Evolutionary conservation across 1,140 invertebrate species (phyloP), one percentile per base, ranked within the genome.

Genomic region (Mercenaria mercenaria): DNA sequence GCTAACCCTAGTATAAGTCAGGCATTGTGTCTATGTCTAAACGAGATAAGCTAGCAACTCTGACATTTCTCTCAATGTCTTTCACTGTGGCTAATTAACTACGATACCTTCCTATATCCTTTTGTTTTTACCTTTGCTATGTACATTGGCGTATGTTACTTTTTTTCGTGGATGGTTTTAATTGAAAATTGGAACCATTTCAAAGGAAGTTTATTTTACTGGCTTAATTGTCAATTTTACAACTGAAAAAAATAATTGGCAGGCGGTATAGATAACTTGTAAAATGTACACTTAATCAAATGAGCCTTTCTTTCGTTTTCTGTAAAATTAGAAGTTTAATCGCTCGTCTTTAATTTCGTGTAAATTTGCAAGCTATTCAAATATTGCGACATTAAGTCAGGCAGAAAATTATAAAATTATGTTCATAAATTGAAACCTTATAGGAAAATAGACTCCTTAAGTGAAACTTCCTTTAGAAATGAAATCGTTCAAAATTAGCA

Each of bases 381-480:
- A 39, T 72, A 34, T 6, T 20, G 26, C 23, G 26, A 72, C 34
- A 6, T 41, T 23, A 72, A 72, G 39, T 72, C 67, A 72, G 18
- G 67, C 67, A 39, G 32, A 72, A 72, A 72, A 72, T 72, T 13
- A 72, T 13, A 41, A 72, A 72, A 72, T 72, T 72, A 26, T 13
- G 67, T 72, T 72, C 67, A 72, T 72, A 72, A 72, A 72, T 72
- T 72, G 67, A 72, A 72, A 72, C 37, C 4, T 37, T 72, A 72
- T 29, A 72, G 23, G 32, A 37, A 72, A 72, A 72, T 72, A 72
- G 11, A 20, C 67, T 72, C 32, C 15, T 72, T 39, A 72, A 72
- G 67, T 72, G 67, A 72, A 29, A 72, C 20, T 4, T 72, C 11
- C 37, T 23, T 72, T 72, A 39, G 6, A 72, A 37, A 13, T 59